phyloP scores from a whole-genome alignment of 1,140 invertebrate genomes.

The Aphis gossypii region DNA sequence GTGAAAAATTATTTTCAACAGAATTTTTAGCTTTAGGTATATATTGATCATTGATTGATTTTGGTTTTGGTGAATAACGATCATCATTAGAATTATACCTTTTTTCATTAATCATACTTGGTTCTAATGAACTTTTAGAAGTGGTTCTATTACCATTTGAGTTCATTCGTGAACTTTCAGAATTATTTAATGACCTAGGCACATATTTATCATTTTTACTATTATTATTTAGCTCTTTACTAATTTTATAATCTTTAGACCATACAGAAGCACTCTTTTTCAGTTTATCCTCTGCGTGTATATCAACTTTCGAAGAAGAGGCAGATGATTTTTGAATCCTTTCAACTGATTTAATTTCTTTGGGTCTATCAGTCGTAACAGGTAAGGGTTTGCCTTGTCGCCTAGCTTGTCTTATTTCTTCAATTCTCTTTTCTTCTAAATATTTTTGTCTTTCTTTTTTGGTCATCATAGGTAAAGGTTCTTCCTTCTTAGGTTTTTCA shows the following conservation, averaged over 20 bases:
- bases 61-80: constrained; percentile 44
- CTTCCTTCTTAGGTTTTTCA: constrained; percentile 69
- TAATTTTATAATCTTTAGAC: constrained; percentile 59
- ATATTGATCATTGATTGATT: constrained; percentile 19
- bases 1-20: background rate
- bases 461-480: constrained; percentile 76
- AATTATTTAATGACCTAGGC: background rate
- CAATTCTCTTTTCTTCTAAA: constrained; percentile 69
- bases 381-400: constrained; percentile 17
- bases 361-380: constrained; percentile 57
- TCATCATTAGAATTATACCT: constrained; percentile 20
- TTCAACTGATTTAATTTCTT: constrained; percentile 36
- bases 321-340: background rate
- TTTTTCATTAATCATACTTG: background rate
- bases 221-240: constrained; percentile 54
- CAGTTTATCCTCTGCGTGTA: constrained; percentile 58
- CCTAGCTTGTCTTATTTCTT: constrained; percentile 59
- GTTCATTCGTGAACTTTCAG: background rate
- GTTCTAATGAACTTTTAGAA: constrained; percentile 24
- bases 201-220: constrained; percentile 38
- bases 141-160: background rate
- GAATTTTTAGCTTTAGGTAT: background rate
- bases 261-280: constrained; percentile 61
- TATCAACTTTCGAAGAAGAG: constrained; percentile 34
- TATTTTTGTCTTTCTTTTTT: constrained; percentile 80